These are phyloP conservation scores for Amphipyra tragopoginis DNA, from an alignment of 2,888 invertebrate genomes.

Conservation along the genomic window DNA sequence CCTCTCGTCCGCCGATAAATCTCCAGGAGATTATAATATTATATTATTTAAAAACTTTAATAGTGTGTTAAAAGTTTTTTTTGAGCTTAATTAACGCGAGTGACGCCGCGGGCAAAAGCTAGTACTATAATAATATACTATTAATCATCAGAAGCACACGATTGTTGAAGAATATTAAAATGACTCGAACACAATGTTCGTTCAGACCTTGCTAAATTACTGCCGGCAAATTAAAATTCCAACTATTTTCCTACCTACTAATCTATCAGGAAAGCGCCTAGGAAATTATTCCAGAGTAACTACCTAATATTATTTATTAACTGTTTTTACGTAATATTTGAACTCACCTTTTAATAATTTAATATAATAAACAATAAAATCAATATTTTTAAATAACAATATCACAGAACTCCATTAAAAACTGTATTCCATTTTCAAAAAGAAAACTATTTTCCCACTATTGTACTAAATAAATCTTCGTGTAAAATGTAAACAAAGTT, in stretches of 20 bases:
- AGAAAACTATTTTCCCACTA: constrained; percentile 8
- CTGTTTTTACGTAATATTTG: background rate
- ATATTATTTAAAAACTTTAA: no score
- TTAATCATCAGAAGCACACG: background rate
- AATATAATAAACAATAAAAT: constrained; percentile 4
- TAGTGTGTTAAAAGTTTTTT: no score
- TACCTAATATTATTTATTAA: no score
- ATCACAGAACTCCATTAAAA: constrained; percentile 37
- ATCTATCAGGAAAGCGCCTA: background rate
- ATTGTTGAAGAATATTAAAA: background rate
- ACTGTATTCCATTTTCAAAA: constrained; percentile 20
- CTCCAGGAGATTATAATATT: no score
- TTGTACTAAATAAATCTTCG: constrained; percentile 13
- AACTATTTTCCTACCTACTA: background rate
- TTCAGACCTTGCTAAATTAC: background rate
- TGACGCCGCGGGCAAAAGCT: no score
- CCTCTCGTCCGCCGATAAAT: no score
- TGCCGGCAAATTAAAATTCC: background rate
- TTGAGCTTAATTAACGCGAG: no score
- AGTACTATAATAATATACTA: no score
- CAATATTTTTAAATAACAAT: constrained; percentile 1
- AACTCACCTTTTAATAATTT: constrained; percentile 29
- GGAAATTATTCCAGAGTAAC: background rate
- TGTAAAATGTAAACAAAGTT: constrained; percentile 38
- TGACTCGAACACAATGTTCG: background rate